Conservation (phyloP, 2,113 vertebrate species). For the Bubo scandiacus region DNA sequence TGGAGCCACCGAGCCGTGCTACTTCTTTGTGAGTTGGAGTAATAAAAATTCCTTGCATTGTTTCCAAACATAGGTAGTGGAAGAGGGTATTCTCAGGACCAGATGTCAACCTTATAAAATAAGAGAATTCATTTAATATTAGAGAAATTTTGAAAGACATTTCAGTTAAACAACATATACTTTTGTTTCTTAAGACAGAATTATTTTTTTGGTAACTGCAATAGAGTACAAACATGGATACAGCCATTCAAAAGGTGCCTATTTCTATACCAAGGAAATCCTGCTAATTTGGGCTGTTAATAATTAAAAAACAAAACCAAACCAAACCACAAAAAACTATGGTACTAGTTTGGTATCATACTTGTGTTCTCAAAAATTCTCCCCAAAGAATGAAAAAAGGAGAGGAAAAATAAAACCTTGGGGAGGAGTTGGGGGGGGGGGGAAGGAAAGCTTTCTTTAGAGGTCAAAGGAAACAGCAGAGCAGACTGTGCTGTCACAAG, state of each 20-base stretch:
- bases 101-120: constrained; percentile 81
- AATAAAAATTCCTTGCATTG: constrained; percentile 92
- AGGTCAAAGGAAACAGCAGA: background rate
- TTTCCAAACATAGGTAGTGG: constrained; percentile 93
- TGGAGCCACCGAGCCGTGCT: constrained; percentile 83
- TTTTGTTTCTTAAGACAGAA: background rate
- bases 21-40: constrained; percentile 90
- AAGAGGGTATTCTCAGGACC: constrained; percentile 95
- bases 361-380: background rate
- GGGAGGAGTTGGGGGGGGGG: too few species aligned
- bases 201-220: background rate
- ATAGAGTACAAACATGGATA: background rate
- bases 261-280: background rate
- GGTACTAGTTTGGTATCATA: background rate
- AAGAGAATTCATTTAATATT: background rate
- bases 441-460: background rate
- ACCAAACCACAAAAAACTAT: background rate
- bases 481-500: background rate
- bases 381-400: background rate
- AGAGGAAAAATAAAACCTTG: background rate
- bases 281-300: background rate
- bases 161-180: background rate
- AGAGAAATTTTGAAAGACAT: background rate
- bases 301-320: background rate
- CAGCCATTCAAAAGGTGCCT: background rate